These are phyloP conservation scores for Actias luna DNA, from an alignment of 2,888 invertebrate species.

Conservation along the genomic window DNA sequence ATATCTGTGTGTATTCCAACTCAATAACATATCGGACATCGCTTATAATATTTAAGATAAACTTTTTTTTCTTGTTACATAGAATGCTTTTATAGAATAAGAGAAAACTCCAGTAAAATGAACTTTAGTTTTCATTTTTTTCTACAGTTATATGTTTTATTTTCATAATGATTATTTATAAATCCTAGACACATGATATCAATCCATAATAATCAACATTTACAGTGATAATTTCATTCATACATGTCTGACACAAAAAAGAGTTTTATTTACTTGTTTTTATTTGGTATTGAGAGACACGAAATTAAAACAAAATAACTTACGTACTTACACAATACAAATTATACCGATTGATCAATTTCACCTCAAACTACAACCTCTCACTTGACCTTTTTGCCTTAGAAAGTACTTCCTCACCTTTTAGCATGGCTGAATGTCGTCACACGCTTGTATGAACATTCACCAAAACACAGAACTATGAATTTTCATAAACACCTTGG, in stretches of 20 bases:
- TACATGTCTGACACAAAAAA: too few species aligned
- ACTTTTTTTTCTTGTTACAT: not conserved
- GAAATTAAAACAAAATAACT: not conserved
- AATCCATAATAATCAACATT: not conserved
- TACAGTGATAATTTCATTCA: too few species aligned
- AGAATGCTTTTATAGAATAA: not conserved
- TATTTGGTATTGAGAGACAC: not conserved
- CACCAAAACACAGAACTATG: not conserved
- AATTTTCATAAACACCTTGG: not conserved
- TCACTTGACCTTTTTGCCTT: conserved; percentile 33
- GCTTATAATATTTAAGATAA: not conserved
- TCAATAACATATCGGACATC: not conserved
- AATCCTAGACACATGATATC: not conserved
- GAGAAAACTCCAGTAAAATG: not conserved
- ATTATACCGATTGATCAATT: conserved; percentile 31
- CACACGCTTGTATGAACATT: not conserved
- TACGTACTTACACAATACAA: not conserved
- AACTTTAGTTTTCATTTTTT: not conserved
- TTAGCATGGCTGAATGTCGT: not conserved
- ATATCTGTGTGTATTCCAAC: not conserved
- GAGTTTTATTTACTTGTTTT: too few species aligned
- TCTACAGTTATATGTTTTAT: not conserved
- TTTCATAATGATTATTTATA: not conserved
- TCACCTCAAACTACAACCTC: conserved; percentile 29
- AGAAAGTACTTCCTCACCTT: conserved; percentile 35